Conservation (phyloP, 1,140 invertebrate species). For the Heliconius eleuchia region DNA sequence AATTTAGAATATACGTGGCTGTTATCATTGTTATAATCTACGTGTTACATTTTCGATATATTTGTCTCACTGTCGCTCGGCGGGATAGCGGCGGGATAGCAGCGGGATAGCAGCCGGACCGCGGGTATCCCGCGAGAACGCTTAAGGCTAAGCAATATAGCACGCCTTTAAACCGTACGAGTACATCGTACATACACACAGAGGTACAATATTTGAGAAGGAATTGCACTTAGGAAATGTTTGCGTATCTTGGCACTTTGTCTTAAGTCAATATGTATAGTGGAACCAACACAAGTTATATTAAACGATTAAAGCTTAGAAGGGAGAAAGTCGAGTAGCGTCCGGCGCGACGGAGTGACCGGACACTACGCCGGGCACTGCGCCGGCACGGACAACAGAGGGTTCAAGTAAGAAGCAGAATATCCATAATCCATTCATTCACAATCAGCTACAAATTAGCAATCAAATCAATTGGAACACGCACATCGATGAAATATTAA, state of each 20-base stretch:
- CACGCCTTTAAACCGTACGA: slow-evolving; percentile 24
- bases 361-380: slow-evolving; percentile 19
- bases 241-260: slow-evolving; percentile 75
- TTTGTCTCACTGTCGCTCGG: slow-evolving; percentile 53
- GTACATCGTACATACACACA: slow-evolving; percentile 41
- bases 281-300: slow-evolving; percentile 35
- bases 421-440: slow-evolving; percentile 36
- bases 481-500: slow-evolving; percentile 56
- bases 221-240: slow-evolving; percentile 72
- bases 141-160: slow-evolving; percentile 35
- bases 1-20: slow-evolving; percentile 56
- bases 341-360: slow-evolving; percentile 3
- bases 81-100: slow-evolving; percentile 44
- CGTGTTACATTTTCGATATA: slow-evolving; percentile 55
- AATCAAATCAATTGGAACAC: slow-evolving; percentile 47
- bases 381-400: slow-evolving; percentile 10
- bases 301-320: slow-evolving; percentile 28
- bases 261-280: slow-evolving; percentile 54
- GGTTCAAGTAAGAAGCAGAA: slow-evolving; percentile 29
- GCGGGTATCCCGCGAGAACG: slow-evolving; percentile 30
- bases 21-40: slow-evolving; percentile 31
- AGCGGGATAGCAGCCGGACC: not conserved
- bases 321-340: slow-evolving; percentile 12
- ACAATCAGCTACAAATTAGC: slow-evolving; percentile 37
- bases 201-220: slow-evolving; percentile 68